Percentiles rank a stretch among this genome's conserved stretches.
Conservation (phyloP, 2,888 invertebrate species). For the Drosophila kuntzei region DNA sequence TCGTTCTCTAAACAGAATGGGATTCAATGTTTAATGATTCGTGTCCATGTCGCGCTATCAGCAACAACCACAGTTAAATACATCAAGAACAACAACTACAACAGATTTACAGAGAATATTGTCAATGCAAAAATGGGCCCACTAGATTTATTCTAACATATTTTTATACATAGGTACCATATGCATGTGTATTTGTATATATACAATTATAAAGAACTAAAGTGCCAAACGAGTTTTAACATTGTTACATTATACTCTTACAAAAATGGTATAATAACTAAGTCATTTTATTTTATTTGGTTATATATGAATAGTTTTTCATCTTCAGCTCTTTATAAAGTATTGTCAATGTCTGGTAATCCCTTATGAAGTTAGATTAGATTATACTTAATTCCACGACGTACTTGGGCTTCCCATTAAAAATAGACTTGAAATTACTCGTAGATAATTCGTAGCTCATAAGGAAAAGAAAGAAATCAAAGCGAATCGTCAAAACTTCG, state of each 20-base stretch:
- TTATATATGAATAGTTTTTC: not conserved
- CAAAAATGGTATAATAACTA: not conserved
- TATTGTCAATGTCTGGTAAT: too few relatives aligned
- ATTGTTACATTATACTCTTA: slow-evolving; percentile 27
- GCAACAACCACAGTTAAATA: slow-evolving; percentile 11
- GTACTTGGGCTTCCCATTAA: too few relatives aligned
- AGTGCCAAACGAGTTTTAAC: slow-evolving; percentile 33
- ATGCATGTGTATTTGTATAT: slow-evolving; percentile 1
- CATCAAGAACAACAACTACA: slow-evolving; percentile 5
- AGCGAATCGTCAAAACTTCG: too few relatives aligned
- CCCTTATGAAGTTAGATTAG: too few relatives aligned
- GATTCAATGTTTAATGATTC: slow-evolving; percentile 34
- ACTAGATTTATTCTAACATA: slow-evolving; percentile 19
- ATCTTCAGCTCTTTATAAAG: too few relatives aligned
- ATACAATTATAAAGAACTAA: slow-evolving; percentile 10
- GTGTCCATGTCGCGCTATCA: slow-evolving; percentile 35
- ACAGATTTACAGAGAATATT: slow-evolving; percentile 37
- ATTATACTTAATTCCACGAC: too few relatives aligned
- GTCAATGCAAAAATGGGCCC: slow-evolving; percentile 45
- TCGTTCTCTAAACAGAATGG: not conserved
- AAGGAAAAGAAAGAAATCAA: too few relatives aligned
- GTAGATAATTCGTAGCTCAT: too few relatives aligned
- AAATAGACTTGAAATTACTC: too few relatives aligned
- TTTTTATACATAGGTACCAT: not conserved
- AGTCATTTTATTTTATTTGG: not conserved